phyloP scores from a whole-genome alignment of 2,888 invertebrate genomes.

The Ochropacha duplaris region DNA sequence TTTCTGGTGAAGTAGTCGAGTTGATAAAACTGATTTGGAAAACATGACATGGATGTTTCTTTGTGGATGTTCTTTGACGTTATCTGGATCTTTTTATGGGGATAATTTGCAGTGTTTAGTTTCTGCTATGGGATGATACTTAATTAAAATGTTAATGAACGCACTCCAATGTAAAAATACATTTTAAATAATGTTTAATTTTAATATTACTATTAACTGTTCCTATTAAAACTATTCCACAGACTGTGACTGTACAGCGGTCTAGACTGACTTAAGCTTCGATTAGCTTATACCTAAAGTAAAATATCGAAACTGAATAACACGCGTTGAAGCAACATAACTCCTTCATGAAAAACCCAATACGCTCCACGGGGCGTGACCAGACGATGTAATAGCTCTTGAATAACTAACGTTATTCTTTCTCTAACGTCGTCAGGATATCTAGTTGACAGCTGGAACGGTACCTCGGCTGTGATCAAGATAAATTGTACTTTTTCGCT shows the following conservation, averaged over 20 bases:
- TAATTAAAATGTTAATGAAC: too few relatives aligned
- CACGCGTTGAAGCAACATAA: slow-evolving; percentile 13
- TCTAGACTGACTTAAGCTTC: too few relatives aligned
- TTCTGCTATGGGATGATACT: too few relatives aligned
- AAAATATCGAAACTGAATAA: slow-evolving; percentile 10
- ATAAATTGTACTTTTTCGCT: slow-evolving; percentile 20
- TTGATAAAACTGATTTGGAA: background rate
- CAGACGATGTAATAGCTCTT: slow-evolving; percentile 25
- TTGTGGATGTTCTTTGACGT: background rate
- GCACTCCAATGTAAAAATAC: too few relatives aligned
- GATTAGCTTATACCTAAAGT: background rate
- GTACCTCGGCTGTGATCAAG: slow-evolving; percentile 20
- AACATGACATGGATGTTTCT: background rate
- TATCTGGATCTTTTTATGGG: background rate
- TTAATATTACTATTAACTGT: too few relatives aligned
- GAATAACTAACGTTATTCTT: slow-evolving; percentile 30
- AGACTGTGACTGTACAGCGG: too few relatives aligned
- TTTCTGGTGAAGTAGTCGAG: slow-evolving; percentile 1
- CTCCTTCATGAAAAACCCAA: slow-evolving; percentile 40
- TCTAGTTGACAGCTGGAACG: slow-evolving; percentile 23
- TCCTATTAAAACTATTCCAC: too few relatives aligned
- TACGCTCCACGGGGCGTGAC: slow-evolving; percentile 35
- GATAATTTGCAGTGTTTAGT: background rate
- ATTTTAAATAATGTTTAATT: too few relatives aligned
- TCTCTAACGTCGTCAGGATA: slow-evolving; percentile 14